These are phyloP conservation scores for Podabrus alpinus DNA, from an alignment of 2,888 invertebrate species.

Conservation along the genomic window DNA sequence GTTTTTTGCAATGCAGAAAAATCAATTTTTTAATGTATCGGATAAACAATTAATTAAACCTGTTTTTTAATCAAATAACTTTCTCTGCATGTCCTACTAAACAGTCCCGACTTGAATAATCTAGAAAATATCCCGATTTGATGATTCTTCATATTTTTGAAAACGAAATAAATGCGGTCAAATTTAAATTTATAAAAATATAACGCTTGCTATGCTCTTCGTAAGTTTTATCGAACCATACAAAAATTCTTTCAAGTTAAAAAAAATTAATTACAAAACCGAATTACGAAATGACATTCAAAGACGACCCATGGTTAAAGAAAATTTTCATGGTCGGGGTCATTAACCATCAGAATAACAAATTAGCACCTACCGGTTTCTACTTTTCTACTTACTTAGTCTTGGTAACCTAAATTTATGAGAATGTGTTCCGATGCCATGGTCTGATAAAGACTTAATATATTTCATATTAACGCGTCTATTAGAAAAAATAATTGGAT, in stretches of 20 bases:
- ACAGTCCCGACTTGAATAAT: not conserved
- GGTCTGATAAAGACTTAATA: not conserved
- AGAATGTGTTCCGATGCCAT: not conserved
- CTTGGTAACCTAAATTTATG: not conserved
- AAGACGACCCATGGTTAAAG: not conserved
- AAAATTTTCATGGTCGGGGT: not conserved
- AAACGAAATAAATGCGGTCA: not conserved
- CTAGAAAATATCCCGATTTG: not conserved
- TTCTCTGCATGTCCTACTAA: constrained; percentile 4
- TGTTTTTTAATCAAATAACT: not conserved
- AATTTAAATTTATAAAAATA: not conserved
- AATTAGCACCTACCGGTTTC: not conserved
- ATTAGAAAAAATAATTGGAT: not conserved
- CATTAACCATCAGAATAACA: not conserved
- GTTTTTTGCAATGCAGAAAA: not conserved
- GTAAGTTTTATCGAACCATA: not conserved
- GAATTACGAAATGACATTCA: not conserved
- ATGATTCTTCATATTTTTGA: not conserved
- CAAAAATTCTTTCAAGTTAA: not conserved
- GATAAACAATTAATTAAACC: not conserved
- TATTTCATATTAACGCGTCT: not conserved
- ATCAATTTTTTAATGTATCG: not conserved
- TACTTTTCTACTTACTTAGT: not conserved
- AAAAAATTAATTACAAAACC: not conserved
- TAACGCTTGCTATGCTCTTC: not conserved